Evolutionary conservation across 2,797 vertebrate species (phyloP), one percentile per base, ranked within the genome.

Genomic region (Sphaeramia orbicularis): DNA sequence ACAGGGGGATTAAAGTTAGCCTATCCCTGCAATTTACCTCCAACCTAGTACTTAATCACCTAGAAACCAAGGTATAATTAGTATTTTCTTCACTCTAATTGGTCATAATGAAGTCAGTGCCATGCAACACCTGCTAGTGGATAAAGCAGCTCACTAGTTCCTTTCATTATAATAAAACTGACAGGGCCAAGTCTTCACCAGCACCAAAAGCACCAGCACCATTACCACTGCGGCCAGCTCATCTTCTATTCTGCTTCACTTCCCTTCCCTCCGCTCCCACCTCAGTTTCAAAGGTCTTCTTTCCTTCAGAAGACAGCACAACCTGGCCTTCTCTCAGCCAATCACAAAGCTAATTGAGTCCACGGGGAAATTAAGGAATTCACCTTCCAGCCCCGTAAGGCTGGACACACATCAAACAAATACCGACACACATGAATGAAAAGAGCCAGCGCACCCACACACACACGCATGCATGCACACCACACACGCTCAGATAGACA

Each of bases 321-420:
- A 92, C 92, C 90, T 91, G 92, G 89, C 88, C 89, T 87, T 83
- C 84, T 85, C 90, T 90, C 91, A 89, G 86, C 91, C 92, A 93
- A 93, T 93, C 92, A 89, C 89, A 91, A 86, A 90, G 91, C 88
- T 93, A 93, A 93, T 93, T 93, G 91, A 92, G 82, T 93, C 92
- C 88, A 67, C 49, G 48, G 92, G 92, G 92, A 93, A 92, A 93
- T 93, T 91, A 92, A 78, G 81, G 84, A 85, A 91, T 91, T 93
- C 92, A 93, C 92, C 92, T 92, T 90, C 84, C 86, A 88, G 88
- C 88, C 91, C 80, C 62, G 75, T 86, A 89, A 86, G 91, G 88
- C 91, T 93, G 92, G 92, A 93, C 92, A 91, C 90, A 93, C 91
- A 91, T 92, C 90, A 93, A 91, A 93, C 90, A 90, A 91, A 91